These are phyloP conservation scores for Scylla paramamosain DNA, from an alignment of 1,140 invertebrate genomes.

Conservation along the genomic window DNA sequence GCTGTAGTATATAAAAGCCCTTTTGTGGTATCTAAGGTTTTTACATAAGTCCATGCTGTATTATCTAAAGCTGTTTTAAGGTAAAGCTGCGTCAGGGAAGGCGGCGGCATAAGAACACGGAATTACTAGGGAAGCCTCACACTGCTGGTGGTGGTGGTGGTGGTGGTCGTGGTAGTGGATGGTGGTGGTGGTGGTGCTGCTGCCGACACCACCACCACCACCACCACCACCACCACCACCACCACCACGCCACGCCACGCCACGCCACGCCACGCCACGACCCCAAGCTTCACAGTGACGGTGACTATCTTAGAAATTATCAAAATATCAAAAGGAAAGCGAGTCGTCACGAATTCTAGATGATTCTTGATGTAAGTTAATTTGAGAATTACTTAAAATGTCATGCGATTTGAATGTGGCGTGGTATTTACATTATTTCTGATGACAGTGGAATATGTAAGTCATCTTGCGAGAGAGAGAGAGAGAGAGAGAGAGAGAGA, in stretches of 20 bases:
- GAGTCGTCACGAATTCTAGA: no score
- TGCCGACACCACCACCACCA: not conserved
- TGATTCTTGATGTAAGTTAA: no score
- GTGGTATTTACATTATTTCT: no score
- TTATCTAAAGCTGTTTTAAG: not conserved
- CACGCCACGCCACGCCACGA: not conserved
- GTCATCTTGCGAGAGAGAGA: no score
- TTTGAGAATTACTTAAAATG: no score
- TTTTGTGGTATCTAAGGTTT: no score
- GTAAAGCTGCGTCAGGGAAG: not conserved
- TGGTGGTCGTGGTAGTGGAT: no score
- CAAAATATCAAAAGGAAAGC: no score
- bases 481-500: slow-evolving; percentile 28
- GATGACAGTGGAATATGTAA: no score
- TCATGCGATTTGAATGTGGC: no score
- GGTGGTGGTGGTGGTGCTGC: not conserved
- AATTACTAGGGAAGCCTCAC: not conserved
- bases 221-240: not conserved
- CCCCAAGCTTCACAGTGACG: not conserved
- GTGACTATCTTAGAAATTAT: no score
- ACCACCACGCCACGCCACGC: not conserved
- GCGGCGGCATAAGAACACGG: slow-evolving; percentile 5
- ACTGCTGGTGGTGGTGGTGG: not conserved
- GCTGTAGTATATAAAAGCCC: no score
- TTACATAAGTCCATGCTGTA: not conserved